Evolutionary conservation across 2,888 invertebrate genomes (phyloP).

Genomic region (Oasisia sp.): DNA sequence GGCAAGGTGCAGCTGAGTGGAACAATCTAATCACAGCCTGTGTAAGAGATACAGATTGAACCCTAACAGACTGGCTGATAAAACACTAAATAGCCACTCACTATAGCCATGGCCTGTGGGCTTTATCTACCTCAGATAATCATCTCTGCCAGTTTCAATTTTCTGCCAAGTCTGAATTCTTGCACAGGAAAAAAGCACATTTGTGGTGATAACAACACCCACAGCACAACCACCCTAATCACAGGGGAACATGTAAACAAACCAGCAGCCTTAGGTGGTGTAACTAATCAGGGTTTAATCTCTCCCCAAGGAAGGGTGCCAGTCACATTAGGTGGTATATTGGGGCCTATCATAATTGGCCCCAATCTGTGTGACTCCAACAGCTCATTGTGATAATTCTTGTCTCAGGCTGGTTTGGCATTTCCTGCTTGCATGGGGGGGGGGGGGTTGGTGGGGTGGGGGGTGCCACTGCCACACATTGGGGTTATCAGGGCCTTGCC

Average conservation of each 20-base stretch:
- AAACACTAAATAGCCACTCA: background rate
- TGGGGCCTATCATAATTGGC: constrained; percentile 1
- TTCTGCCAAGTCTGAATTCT: background rate
- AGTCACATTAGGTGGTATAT: background rate
- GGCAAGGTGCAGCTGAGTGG: background rate
- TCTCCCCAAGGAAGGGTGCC: background rate
- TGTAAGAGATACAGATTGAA: background rate
- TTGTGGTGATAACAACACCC: background rate
- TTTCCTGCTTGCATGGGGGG: background rate
- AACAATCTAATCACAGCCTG: background rate
- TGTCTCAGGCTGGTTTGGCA: background rate
- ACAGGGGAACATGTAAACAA: background rate
- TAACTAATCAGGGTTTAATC: background rate
- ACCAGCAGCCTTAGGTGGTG: background rate
- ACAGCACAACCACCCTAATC: background rate
- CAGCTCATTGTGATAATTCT: background rate
- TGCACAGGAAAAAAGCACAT: background rate
- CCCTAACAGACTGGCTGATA: background rate
- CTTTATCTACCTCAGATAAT: background rate
- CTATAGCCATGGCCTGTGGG: background rate
- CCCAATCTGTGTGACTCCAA: background rate
- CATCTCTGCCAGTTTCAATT: background rate
- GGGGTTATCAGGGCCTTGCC: background rate
- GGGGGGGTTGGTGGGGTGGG: background rate
- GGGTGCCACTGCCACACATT: background rate